phyloP scores from a whole-genome alignment of 2,888 invertebrate genomes.

The Sphaerophoria rueppellii region DNA sequence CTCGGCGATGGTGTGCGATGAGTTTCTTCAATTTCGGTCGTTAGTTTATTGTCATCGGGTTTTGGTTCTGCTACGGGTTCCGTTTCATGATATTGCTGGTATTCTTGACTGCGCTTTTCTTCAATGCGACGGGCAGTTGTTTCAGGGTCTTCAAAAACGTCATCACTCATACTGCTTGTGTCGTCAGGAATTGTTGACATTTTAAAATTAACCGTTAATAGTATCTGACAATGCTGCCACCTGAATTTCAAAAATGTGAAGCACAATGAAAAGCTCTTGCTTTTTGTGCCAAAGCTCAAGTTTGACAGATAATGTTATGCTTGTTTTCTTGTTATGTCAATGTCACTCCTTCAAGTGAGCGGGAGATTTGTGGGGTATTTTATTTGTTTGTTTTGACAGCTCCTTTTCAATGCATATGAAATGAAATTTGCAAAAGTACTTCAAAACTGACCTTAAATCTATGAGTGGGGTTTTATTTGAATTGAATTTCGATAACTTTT shows the following conservation, averaged over 20 bases:
- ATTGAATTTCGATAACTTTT: constrained; percentile 29
- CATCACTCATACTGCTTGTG: constrained; percentile 87
- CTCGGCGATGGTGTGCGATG: constrained; percentile 87
- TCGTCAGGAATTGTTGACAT: constrained; percentile 86
- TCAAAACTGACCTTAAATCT: constrained; percentile 39
- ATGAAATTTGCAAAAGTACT: not conserved
- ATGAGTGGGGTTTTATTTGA: constrained; percentile 16
- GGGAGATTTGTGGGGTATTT: constrained; percentile 22
- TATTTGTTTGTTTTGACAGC: constrained; percentile 62
- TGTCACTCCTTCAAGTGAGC: constrained; percentile 46
- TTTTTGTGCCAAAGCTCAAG: not conserved
- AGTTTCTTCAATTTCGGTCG: constrained; percentile 23
- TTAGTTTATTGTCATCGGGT: constrained; percentile 56
- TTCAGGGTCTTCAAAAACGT: constrained; percentile 89
- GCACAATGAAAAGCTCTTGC: constrained; percentile 15
- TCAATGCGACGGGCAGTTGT: constrained; percentile 80
- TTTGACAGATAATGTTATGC: constrained; percentile 38
- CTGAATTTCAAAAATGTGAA: constrained; percentile 26
- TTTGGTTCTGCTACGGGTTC: constrained; percentile 35
- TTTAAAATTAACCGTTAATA: constrained; percentile 16
- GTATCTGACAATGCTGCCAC: not conserved
- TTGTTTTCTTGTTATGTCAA: constrained; percentile 46
- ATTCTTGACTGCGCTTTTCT: constrained; percentile 77
- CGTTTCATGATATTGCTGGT: constrained; percentile 44
- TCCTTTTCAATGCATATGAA: not conserved